A percentile compares a stretch with the other conserved stretches of the same genome.
These are phyloP conservation scores for Drosophila mulleri DNA, from an alignment of 2,888 invertebrate genomes.

Conservation along the genomic window DNA sequence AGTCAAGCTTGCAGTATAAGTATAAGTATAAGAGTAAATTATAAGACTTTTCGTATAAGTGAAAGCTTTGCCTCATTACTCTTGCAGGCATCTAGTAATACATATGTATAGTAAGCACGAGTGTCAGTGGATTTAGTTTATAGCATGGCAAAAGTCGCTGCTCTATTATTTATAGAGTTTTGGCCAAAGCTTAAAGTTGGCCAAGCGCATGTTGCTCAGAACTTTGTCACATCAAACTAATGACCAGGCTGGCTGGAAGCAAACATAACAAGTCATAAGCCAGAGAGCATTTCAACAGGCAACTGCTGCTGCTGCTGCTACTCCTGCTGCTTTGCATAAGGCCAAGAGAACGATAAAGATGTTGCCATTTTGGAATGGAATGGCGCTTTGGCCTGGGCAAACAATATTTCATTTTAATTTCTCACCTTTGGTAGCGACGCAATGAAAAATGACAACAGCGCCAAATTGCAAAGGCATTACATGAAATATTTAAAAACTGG, in stretches of 20 bases:
- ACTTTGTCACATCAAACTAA: background rate
- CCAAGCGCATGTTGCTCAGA: background rate
- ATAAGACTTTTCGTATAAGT: background rate
- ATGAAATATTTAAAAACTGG: slow-evolving; percentile 66
- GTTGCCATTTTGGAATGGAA: slow-evolving; percentile 19
- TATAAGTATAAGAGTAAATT: slow-evolving; percentile 4
- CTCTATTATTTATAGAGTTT: background rate
- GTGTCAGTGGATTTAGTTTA: background rate
- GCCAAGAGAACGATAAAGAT: slow-evolving; percentile 48
- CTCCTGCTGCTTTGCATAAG: slow-evolving; percentile 15
- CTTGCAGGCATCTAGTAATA: background rate
- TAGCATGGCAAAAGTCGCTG: background rate
- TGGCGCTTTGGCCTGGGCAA: slow-evolving; percentile 10
- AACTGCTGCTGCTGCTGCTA: slow-evolving; percentile 6
- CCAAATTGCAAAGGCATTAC: slow-evolving; percentile 70
- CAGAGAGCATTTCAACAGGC: slow-evolving; percentile 19
- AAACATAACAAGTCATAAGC: slow-evolving; percentile 15
- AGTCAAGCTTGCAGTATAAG: slow-evolving; percentile 1
- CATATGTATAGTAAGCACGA: background rate
- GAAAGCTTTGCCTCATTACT: background rate
- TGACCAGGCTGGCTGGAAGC: slow-evolving; percentile 11
- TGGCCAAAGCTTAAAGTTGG: background rate
- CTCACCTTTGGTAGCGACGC: slow-evolving; percentile 9
- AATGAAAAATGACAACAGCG: slow-evolving; percentile 67
- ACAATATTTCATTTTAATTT: slow-evolving; percentile 73